Evolutionary conservation across 2,888 invertebrate genomes (phyloP), one percentile per base, ranked within the genome.

Genomic region (Orthosia gothica): DNA sequence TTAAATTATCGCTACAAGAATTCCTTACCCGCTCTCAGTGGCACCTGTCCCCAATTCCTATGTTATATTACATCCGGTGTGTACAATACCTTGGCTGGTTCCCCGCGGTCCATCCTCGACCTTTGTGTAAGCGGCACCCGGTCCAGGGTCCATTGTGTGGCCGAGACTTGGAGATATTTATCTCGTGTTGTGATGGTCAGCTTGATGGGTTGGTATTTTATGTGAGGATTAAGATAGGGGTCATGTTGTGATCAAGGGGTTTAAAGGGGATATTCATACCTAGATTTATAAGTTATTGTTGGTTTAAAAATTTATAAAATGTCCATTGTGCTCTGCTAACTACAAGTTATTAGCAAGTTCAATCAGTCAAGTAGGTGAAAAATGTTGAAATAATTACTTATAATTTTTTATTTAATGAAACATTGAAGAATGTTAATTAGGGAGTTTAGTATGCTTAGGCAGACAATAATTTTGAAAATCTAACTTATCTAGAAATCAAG

Each of bases 11-110:
- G 2, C 40, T 26, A 9, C 3, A 32, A 76, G 16, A 16, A 3
- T 2, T 47, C 3, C 9, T 64, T 9, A 3, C 13, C 59, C 90
- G 91, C 92, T 76, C 0, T 1, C 76, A 89, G 9, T 89, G 70
- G 7, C 32, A 50, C 90, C 89, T 26, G 72, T 64, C 84, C 88
- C 45, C 59, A 52, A 59, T 20, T 72, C 55, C 62, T 74, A 73
- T 75, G 78, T 70, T 66, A 79, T 80, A 80, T 74, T 74, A 85
- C 87, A 86, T 89, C 84, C 87, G 83, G 84, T 83, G 84, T 76
- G 83, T 63, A 76, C 76, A 78, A 84, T 76, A 81, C 84, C 55
- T 13, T 47, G 82, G 62, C 63, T 62, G 82, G 64, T 74, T 68
- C 73, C 66, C 70, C 52, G 67, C 66, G 66, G 79, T n/a, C 79